Conservation (phyloP, 2,113 vertebrate species). For the Motacilla tschutschensis region DNA sequence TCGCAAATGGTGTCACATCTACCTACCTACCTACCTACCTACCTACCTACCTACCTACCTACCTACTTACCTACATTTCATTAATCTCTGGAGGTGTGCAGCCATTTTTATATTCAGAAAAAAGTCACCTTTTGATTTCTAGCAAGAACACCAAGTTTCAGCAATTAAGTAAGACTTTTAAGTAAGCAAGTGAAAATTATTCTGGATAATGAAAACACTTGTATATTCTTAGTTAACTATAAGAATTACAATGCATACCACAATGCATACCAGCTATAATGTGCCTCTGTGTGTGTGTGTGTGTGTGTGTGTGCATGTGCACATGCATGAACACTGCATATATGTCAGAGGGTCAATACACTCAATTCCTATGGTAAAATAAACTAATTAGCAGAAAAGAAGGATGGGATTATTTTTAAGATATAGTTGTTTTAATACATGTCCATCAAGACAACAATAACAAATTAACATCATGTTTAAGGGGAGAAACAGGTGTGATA, state of each 20-base stretch:
- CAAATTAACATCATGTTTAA: conserved; percentile 8
- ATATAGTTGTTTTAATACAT: neutral
- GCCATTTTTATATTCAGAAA: neutral
- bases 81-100: neutral
- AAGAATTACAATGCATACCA: neutral
- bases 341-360: neutral
- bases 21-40: neutral
- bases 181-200: neutral
- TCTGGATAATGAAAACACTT: neutral
- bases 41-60: too few relatives aligned
- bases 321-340: neutral
- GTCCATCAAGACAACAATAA: neutral
- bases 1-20: neutral
- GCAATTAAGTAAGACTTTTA: neutral
- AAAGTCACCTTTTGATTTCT: neutral
- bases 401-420: neutral
- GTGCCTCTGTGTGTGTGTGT: neutral
- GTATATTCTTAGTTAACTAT: neutral
- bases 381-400: neutral
- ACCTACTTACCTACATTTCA: neutral
- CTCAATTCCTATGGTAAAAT: neutral
- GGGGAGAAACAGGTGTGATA: conserved; percentile 31
- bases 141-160: neutral
- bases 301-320: fast-evolving
- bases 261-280: neutral